Percentiles rank a stretch among this genome's conserved stretches.
These are phyloP conservation scores for Leptopilina myrica DNA, from an alignment of 2,888 invertebrate genomes.

Conservation along the genomic window DNA sequence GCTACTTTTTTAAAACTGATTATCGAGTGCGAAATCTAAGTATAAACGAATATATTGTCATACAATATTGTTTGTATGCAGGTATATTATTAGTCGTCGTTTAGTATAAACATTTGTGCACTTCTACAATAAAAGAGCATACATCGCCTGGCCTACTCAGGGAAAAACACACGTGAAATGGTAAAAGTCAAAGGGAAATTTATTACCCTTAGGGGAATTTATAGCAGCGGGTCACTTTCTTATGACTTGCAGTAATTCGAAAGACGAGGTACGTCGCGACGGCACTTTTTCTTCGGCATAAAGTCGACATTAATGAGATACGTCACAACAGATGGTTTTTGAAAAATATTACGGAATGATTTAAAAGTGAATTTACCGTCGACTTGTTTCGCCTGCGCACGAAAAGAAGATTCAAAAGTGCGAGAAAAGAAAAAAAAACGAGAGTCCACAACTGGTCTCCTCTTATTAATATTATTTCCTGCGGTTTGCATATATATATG, in stretches of 20 bases:
- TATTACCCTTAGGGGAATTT: slow-evolving; percentile 34
- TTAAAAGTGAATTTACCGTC: slow-evolving; percentile 34
- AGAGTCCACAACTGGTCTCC: slow-evolving; percentile 1
- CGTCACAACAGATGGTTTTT: slow-evolving; percentile 21
- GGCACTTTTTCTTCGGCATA: slow-evolving; percentile 29
- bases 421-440: not conserved
- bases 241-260: slow-evolving; percentile 33
- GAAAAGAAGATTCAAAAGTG: not conserved
- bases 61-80: not conserved
- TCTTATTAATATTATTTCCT: slow-evolving; percentile 50
- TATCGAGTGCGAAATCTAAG: too few species aligned
- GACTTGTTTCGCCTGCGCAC: slow-evolving; percentile 7
- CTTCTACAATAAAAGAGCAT: slow-evolving; percentile 16
- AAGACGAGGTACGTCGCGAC: slow-evolving; percentile 36
- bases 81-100: slow-evolving; percentile 11
- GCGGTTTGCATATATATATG: slow-evolving; percentile 32
- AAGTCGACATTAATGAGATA: slow-evolving; percentile 37
- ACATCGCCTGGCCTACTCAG: not conserved
- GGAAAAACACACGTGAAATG: slow-evolving; percentile 40
- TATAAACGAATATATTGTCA: too few species aligned
- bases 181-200: slow-evolving; percentile 39
- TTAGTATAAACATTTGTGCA: slow-evolving; percentile 9
- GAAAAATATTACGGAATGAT: slow-evolving; percentile 31
- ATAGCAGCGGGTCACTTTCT: slow-evolving; percentile 38
- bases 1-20: too few species aligned